Conservation (phyloP, 2,888 invertebrate genomes). For the Megamerina dolium region DNA sequence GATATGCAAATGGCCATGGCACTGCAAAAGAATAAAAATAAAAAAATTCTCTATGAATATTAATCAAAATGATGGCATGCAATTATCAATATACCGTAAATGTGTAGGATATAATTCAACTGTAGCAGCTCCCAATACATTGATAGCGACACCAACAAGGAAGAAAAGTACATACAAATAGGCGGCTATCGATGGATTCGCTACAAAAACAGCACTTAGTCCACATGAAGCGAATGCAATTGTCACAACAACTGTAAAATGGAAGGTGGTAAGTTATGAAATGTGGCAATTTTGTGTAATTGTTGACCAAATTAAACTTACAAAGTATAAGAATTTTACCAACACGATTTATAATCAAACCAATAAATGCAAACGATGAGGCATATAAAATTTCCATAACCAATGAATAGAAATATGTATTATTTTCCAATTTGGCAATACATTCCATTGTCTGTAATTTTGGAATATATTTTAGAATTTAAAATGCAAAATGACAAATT, state of each 20-base stretch:
- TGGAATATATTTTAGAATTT: neutral
- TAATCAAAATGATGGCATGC: neutral
- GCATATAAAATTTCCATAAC: conserved; percentile 35
- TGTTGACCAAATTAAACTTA: conserved; percentile 17
- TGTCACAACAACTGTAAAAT: conserved; percentile 26
- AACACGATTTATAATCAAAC: conserved; percentile 35
- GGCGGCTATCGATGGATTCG: conserved; percentile 28
- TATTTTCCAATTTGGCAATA: conserved; percentile 29
- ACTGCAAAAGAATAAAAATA: conserved; percentile 40
- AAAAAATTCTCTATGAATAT: neutral
- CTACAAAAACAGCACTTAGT: conserved; percentile 26
- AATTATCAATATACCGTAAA: no score
- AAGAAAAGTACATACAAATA: conserved; percentile 35
- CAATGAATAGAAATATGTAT: conserved; percentile 33
- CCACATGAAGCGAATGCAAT: conserved; percentile 30
- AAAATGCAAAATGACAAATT: neutral
- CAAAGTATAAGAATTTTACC: conserved; percentile 36
- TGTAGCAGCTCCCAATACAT: conserved; percentile 37
- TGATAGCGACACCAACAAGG: conserved; percentile 30
- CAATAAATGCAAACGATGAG: conserved; percentile 33
- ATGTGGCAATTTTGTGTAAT: no score
- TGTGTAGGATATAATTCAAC: conserved; percentile 43
- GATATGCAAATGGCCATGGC: conserved; percentile 54
- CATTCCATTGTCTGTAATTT: conserved; percentile 24
- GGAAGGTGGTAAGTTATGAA: neutral